Evolutionary conservation across 2,797 vertebrate genomes (phyloP).

Genomic region (Momotus momota): DNA sequence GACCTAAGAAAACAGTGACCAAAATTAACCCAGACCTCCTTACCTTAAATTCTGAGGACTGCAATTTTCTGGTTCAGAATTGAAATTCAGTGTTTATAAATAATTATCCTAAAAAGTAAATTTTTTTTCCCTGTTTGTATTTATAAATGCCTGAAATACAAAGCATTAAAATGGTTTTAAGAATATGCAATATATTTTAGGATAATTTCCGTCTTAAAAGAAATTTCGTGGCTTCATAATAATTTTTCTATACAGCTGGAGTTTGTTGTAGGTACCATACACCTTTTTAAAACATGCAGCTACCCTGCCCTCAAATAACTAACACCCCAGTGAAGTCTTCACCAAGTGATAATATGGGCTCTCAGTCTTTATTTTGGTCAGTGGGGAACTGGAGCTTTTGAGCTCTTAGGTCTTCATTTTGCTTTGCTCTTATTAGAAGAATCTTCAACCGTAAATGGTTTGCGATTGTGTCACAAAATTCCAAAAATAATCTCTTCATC

Average conservation of each 20-base stretch:
- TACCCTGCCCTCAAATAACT: neutral
- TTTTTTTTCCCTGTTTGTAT: rapidly evolving
- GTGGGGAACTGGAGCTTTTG: neutral
- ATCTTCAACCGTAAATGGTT: neutral
- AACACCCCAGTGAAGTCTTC: neutral
- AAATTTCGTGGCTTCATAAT: neutral
- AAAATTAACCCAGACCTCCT: neutral
- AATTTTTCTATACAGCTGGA: neutral
- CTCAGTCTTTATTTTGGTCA: neutral
- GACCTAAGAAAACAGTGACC: neutral
- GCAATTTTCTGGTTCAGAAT: neutral
- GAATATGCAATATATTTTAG: neutral
- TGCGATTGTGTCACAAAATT: neutral
- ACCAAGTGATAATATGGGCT: neutral
- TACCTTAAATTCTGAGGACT: neutral
- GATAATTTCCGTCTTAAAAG: neutral
- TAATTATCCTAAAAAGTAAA: neutral
- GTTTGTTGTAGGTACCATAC: neutral
- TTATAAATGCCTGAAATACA: neutral
- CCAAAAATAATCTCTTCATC: neutral
- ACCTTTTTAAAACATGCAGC: neutral
- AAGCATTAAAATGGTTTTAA: neutral
- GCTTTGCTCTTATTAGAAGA: neutral
- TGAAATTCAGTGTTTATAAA: neutral
- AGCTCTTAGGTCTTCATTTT: neutral